Evolutionary conservation across 2,113 vertebrate genomes (phyloP).

Genomic region (Thomomys bottae): DNA sequence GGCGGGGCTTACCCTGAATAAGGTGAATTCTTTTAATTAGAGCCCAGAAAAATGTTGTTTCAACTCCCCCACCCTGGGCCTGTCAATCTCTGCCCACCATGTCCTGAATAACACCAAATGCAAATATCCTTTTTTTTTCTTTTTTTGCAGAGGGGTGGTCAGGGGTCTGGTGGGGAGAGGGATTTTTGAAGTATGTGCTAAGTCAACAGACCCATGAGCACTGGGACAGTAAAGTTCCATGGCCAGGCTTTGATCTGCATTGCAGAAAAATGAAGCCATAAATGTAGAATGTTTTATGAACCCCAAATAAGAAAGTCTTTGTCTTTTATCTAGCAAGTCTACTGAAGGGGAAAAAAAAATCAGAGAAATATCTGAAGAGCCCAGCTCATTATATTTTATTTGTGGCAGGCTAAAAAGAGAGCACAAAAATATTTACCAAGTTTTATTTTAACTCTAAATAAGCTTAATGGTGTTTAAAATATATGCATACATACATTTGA

Average conservation of each 20-base stretch:
- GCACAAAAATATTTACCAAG: slow-evolving; percentile 72
- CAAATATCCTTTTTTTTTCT: slow-evolving; percentile 67
- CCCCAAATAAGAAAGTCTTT: slow-evolving; percentile 87
- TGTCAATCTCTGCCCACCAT: slow-evolving; percentile 62
- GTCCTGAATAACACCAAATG: slow-evolving; percentile 79
- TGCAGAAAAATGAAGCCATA: slow-evolving; percentile 87
- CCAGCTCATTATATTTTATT: slow-evolving; percentile 82
- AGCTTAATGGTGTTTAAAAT: slow-evolving; percentile 20
- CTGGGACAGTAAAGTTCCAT: slow-evolving; percentile 89
- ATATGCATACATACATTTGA: background rate
- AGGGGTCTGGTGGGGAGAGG: slow-evolving; percentile 84
- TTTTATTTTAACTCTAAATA: slow-evolving; percentile 75
- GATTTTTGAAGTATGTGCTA: slow-evolving; percentile 88
- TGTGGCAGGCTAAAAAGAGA: slow-evolving; percentile 61
- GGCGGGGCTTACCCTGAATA: slow-evolving; percentile 60
- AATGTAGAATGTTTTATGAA: slow-evolving; percentile 85
- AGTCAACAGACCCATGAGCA: slow-evolving; percentile 87
- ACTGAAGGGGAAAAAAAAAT: slow-evolving; percentile 75
- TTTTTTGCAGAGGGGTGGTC: slow-evolving; percentile 79
- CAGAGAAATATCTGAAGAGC: slow-evolving; percentile 79
- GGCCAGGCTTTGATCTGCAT: slow-evolving; percentile 87
- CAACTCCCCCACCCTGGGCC: background rate
- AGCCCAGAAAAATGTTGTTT: slow-evolving; percentile 77
- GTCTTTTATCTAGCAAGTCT: slow-evolving; percentile 88
- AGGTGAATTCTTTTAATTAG: slow-evolving; percentile 81